Conservation (phyloP, 1,140 invertebrate species). For the Hetaerina americana region DNA sequence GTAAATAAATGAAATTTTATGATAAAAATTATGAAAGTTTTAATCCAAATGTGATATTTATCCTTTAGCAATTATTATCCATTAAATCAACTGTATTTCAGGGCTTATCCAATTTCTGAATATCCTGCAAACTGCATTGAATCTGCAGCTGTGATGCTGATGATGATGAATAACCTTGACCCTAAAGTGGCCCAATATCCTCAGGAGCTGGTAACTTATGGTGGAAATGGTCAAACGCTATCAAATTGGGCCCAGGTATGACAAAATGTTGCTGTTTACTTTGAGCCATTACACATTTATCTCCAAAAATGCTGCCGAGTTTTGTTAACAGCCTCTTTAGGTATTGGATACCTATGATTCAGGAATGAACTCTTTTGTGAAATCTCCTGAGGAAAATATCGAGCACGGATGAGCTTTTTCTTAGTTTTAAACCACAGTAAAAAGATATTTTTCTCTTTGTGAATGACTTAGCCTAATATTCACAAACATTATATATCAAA, state of each 20-base stretch:
- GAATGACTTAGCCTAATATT: too few species aligned
- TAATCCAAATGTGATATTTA: neutral
- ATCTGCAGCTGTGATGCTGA: constrained; percentile 48
- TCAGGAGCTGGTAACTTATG: constrained; percentile 45
- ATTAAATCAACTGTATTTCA: constrained; percentile 18
- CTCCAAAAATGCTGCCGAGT: neutral
- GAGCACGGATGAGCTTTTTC: too few species aligned
- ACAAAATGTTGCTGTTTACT: neutral
- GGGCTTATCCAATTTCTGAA: constrained; percentile 44
- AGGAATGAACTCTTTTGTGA: too few species aligned
- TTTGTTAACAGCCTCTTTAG: neutral
- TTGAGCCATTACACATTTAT: neutral
- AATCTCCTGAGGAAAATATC: too few species aligned
- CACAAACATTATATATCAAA: too few species aligned
- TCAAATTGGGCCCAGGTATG: constrained; percentile 54
- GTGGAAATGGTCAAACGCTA: constrained; percentile 56
- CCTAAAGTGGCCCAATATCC: constrained; percentile 39
- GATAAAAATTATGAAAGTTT: neutral
- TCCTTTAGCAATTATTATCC: neutral
- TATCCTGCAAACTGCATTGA: constrained; percentile 37
- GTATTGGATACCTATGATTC: neutral
- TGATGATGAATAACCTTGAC: constrained; percentile 57
- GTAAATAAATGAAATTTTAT: neutral
- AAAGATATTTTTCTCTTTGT: too few species aligned
- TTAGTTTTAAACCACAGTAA: too few species aligned